phyloP scores from a whole-genome alignment of 2,888 invertebrate genomes.

The Muscina levida region DNA sequence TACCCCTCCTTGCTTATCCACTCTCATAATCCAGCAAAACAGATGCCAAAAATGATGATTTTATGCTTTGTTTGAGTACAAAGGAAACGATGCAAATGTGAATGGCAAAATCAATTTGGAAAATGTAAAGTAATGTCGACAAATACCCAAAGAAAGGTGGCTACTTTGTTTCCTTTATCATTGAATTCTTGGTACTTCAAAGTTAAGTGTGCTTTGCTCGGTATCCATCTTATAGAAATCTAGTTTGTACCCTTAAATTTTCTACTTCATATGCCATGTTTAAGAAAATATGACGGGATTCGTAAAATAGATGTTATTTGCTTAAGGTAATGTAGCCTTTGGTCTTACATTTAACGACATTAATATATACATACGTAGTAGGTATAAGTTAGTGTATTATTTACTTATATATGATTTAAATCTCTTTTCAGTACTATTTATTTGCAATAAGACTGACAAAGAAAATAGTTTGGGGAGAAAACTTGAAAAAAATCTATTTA shows the following conservation, averaged over 20 bases:
- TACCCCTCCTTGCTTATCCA: background rate
- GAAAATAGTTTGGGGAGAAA: too few relatives aligned
- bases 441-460: too few relatives aligned
- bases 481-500: too few relatives aligned
- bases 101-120: conserved; percentile 55
- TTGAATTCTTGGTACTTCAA: conserved; percentile 18
- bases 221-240: background rate
- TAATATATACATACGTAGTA: too few relatives aligned
- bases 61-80: conserved; percentile 20
- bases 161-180: conserved; percentile 2
- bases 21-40: conserved; percentile 7
- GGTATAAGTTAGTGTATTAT: too few relatives aligned
- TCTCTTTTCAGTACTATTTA: too few relatives aligned
- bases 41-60: conserved; percentile 49
- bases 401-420: too few relatives aligned
- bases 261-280: too few relatives aligned
- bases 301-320: background rate
- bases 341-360: too few relatives aligned
- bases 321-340: too few relatives aligned
- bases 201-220: conserved; percentile 4
- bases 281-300: too few relatives aligned
- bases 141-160: conserved; percentile 10
- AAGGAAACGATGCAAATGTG: conserved; percentile 27
- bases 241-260: background rate
- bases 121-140: conserved; percentile 47